Evolutionary conservation across 2,113 vertebrate species (phyloP).

Genomic region (Sebastes schlegelii): DNA sequence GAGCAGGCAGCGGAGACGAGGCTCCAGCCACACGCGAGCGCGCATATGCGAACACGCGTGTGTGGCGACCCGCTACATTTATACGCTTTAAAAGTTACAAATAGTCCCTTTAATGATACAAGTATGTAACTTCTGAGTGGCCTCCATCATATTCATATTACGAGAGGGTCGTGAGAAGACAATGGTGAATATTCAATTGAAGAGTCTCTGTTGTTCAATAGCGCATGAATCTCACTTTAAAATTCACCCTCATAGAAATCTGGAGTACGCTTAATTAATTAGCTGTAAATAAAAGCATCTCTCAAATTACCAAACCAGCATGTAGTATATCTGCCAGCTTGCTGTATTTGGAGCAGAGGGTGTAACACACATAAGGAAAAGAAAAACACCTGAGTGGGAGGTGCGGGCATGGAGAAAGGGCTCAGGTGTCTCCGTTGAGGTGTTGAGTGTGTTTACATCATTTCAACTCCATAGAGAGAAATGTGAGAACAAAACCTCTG

Average conservation of each 20-base stretch:
- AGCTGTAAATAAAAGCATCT: conserved; percentile 26
- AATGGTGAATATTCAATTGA: conserved; percentile 8
- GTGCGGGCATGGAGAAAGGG: conserved; percentile 4
- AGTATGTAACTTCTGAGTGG: not conserved
- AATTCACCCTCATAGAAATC: conserved; percentile 18
- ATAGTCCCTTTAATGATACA: not conserved
- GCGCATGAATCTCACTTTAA: conserved; percentile 30
- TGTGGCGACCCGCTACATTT: too few relatives aligned
- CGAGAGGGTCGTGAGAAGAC: conserved; percentile 2
- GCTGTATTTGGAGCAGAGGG: conserved; percentile 7
- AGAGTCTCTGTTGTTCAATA: conserved; percentile 9
- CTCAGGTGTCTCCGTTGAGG: conserved; percentile 31
- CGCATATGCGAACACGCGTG: too few relatives aligned
- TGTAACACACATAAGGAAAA: conserved; percentile 26
- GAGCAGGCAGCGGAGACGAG: too few relatives aligned
- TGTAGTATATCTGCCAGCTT: not conserved
- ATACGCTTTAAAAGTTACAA: too few relatives aligned
- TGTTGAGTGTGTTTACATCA: conserved; percentile 57
- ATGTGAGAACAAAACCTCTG: conserved; percentile 33
- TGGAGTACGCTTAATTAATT: not conserved
- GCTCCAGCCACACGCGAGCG: too few relatives aligned
- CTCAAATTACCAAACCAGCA: not conserved
- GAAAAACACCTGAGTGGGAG: conserved; percentile 20
- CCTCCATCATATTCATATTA: conserved; percentile 16
- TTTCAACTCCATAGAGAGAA: conserved; percentile 38